Conservation (phyloP, 2,888 invertebrate genomes). For the Stegophylla sp. region DNA sequence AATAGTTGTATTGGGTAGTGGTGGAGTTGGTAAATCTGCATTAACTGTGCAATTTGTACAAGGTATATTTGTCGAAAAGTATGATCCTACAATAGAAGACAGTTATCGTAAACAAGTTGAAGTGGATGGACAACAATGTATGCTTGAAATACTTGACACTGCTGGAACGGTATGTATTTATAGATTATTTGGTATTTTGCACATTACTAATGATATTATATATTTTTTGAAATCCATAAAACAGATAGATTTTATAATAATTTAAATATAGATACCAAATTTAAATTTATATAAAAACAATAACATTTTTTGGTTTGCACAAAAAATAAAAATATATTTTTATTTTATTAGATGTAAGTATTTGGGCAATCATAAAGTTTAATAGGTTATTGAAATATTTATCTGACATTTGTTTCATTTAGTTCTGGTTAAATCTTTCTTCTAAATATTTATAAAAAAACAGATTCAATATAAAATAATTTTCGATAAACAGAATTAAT, state of each 20-base stretch:
- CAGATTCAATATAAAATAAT: too few relatives aligned
- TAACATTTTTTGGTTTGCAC: too few relatives aligned
- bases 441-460: too few relatives aligned
- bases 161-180: slow-evolving; percentile 86
- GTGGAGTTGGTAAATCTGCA: slow-evolving; percentile 99
- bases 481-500: too few relatives aligned
- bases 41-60: slow-evolving; percentile 97
- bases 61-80: slow-evolving; percentile 99
- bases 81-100: slow-evolving; percentile 99
- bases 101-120: slow-evolving; percentile 99
- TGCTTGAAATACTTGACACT: slow-evolving; percentile 99
- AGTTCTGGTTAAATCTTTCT: too few relatives aligned
- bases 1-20: slow-evolving; percentile 98
- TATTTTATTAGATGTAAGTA: too few relatives aligned
- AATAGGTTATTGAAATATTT: neutral
- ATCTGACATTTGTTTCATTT: neutral
- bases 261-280: neutral
- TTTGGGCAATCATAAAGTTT: neutral
- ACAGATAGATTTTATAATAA: too few relatives aligned
- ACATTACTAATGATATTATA: too few relatives aligned
- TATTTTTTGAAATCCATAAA: too few relatives aligned
- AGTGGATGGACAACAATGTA: slow-evolving; percentile 96
- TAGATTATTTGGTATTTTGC: neutral
- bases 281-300: neutral
- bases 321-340: neutral